These are phyloP conservation scores for Lycocerus yunnanus DNA, from an alignment of 2,888 invertebrate species.

Conservation along the genomic window DNA sequence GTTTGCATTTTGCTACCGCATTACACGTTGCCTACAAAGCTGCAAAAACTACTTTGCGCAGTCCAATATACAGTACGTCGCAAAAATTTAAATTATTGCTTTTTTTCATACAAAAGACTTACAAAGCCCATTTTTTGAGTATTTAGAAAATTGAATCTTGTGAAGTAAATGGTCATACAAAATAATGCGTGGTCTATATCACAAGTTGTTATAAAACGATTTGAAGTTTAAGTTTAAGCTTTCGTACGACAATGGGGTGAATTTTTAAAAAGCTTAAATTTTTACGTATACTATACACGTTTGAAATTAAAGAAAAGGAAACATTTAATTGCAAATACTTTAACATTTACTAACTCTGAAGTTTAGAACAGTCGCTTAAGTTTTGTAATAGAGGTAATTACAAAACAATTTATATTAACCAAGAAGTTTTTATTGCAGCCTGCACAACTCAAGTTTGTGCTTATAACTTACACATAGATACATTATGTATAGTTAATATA, in stretches of 20 bases:
- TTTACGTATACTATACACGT: background rate
- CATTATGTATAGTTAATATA: background rate
- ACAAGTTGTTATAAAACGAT: background rate
- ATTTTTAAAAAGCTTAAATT: background rate
- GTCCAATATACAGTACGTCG: background rate
- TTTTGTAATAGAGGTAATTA: constrained; percentile 18
- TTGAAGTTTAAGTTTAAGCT: background rate
- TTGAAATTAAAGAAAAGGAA: constrained; percentile 7
- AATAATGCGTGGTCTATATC: background rate
- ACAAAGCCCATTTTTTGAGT: background rate
- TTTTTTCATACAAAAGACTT: background rate
- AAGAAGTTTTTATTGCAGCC: constrained; percentile 9
- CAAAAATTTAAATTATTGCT: background rate
- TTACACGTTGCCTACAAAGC: background rate
- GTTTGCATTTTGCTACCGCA: background rate
- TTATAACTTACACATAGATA: background rate
- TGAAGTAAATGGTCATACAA: background rate
- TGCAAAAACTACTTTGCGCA: background rate
- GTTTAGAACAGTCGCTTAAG: constrained; percentile 30
- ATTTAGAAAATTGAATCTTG: background rate
- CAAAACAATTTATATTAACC: constrained; percentile 15
- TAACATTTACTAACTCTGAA: constrained; percentile 23
- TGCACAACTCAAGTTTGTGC: constrained; percentile 19
- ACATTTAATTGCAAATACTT: constrained; percentile 14
- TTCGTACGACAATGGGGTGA: background rate